Evolutionary conservation across 2,888 invertebrate species (phyloP), one percentile per base, ranked within the genome.

Genomic region (Nemapogon koenigi): DNA sequence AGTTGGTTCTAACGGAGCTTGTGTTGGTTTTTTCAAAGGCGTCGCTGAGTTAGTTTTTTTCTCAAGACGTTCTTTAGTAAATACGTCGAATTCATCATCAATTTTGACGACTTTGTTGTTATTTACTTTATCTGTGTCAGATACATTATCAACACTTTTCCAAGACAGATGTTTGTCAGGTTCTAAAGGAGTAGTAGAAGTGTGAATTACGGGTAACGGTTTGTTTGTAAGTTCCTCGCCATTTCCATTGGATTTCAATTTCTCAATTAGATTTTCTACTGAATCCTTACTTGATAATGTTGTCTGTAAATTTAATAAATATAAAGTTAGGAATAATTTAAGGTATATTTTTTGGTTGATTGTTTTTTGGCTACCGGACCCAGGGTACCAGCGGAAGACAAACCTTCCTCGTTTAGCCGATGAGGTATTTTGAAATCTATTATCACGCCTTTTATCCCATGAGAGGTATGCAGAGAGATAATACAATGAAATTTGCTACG

Each of bases 11-110:
- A 71, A 50, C 16, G 55, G 59, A 13, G 50, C 49, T 29, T 55
- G 55, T 41, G 45, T 49, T 19, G 64, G 62, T 39, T 62, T 46
- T 52, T 63, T 59, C 46, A 70, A 2, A n/a, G n/a, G n/a, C 52
- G 41, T 1, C 22, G 44, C 18, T 7, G 13, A 15, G 63, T 14
- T 57, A 50, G 43, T 57, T 59, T 26, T 53, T 40, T 55, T 61
- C 37, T 68, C 70, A 22, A 75, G 52, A 55, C 83, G 49, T 55
- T 70, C 61, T 68, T 76, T 62, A 40, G 64, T 67, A 48, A 82
- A 67, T 49, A 70, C 51, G 51, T 81, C 65, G 46, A 82, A 60
- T 58, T 82, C 80, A 50, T 81, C 55, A 46, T 81, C 79, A 0
- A 78, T 50, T 41, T 55, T 58, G 10, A n/a, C n/a, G n/a, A n/a